Conservation (phyloP, 2,113 vertebrate genomes). For the Patagioenas fasciata region DNA sequence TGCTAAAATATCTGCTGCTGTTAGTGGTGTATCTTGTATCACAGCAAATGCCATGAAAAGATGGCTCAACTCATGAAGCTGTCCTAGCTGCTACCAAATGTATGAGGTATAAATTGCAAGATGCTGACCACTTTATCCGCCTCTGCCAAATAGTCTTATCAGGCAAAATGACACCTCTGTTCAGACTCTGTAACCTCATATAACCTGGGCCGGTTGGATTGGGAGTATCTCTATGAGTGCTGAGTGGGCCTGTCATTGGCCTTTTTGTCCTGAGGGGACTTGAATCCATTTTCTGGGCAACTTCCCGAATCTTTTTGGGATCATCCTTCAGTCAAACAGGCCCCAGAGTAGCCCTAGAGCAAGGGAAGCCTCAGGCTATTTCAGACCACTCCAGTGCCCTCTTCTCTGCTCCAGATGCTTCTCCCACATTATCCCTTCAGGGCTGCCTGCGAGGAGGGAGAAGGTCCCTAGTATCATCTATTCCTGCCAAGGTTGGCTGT, state of each 20-base stretch:
- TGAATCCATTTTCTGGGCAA: neutral
- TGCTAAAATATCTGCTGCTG: neutral
- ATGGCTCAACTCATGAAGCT: neutral
- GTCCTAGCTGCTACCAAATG: neutral
- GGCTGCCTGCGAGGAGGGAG: neutral
- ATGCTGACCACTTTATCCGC: neutral
- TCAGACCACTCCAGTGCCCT: neutral
- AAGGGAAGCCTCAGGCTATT: neutral
- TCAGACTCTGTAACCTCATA: neutral
- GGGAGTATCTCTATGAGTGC: neutral
- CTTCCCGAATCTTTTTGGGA: neutral
- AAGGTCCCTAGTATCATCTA: neutral
- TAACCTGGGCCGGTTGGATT: neutral
- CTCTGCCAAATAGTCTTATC: neutral
- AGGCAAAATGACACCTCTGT: neutral
- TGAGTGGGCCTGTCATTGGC: neutral
- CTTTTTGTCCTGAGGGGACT: neutral
- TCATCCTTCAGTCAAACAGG: neutral
- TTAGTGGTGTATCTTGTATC: neutral
- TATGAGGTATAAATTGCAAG: neutral
- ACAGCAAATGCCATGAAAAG: neutral
- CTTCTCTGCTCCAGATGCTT: neutral
- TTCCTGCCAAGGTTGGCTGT: neutral
- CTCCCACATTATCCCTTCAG: neutral
- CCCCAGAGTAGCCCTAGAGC: neutral